Evolutionary conservation across 2,888 invertebrate species (phyloP).

Genomic region (Argynnis bischoffii): DNA sequence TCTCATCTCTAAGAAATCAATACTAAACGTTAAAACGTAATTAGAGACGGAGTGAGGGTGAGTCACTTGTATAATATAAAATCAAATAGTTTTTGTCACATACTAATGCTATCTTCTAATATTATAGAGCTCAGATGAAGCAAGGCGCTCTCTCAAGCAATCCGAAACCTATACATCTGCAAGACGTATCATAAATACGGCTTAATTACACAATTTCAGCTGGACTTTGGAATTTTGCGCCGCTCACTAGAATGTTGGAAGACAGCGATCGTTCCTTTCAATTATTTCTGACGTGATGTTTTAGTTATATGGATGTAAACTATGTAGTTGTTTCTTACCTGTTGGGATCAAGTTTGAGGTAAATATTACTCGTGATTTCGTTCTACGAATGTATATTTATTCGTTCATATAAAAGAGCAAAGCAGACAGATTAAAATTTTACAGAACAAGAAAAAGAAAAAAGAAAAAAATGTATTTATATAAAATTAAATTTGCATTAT

Average conservation of each 20-base stretch:
- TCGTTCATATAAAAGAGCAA: no score
- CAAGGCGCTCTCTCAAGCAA: background rate
- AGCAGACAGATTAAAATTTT: no score
- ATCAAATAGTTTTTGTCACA: no score
- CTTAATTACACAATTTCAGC: constrained; percentile 42
- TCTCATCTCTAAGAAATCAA: no score
- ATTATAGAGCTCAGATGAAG: background rate
- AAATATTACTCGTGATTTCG: no score
- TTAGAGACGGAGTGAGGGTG: no score
- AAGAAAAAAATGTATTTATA: no score
- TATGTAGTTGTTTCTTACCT: background rate
- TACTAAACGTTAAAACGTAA: no score
- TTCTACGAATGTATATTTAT: no score
- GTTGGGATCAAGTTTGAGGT: background rate
- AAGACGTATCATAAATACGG: constrained; percentile 43
- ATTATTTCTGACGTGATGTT: constrained; percentile 5
- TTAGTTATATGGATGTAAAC: background rate
- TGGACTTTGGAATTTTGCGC: constrained; percentile 27
- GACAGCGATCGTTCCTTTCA: constrained; percentile 11
- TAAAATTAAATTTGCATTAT: no score
- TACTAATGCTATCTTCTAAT: background rate
- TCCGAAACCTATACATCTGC: constrained; percentile 6
- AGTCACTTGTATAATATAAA: no score
- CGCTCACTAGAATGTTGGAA: constrained; percentile 10
- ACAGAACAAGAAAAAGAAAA: no score